Evolutionary conservation across 2,888 invertebrate genomes (phyloP).

Genomic region (Troides aeacus): DNA sequence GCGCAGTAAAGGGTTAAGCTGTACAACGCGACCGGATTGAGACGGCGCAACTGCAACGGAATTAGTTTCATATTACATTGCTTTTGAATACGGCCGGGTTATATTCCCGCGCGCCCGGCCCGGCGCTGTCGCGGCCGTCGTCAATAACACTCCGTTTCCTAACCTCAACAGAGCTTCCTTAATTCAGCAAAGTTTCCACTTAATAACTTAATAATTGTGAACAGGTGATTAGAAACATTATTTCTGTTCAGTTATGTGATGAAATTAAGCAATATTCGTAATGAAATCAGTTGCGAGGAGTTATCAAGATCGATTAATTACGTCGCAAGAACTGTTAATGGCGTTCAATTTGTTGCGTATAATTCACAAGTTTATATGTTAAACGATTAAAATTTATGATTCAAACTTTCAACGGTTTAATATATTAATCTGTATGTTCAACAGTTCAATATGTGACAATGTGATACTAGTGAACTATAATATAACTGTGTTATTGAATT

Average conservation of each 20-base stretch:
- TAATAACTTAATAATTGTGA: not conserved
- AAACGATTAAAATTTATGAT: no score
- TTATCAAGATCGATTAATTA: no score
- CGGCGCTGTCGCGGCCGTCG: slow-evolving; percentile 35
- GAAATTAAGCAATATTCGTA: no score
- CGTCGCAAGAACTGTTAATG: no score
- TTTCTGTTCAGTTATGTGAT: no score
- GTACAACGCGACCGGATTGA: slow-evolving; percentile 39
- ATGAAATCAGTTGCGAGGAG: no score
- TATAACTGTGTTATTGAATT: no score
- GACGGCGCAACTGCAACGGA: not conserved
- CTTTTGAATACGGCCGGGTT: slow-evolving; percentile 37
- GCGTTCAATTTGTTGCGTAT: not conserved
- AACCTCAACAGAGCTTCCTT: slow-evolving; percentile 28
- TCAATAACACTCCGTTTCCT: slow-evolving; percentile 36
- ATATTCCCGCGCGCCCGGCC: slow-evolving; percentile 45
- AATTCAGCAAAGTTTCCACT: slow-evolving; percentile 4
- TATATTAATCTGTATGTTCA: no score
- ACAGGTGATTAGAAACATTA: no score
- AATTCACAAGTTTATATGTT: not conserved
- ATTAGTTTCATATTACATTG: not conserved
- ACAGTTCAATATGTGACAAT: no score
- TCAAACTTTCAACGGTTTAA: no score
- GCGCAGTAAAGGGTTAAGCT: slow-evolving; percentile 78
- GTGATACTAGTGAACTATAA: no score